Base-by-base conservation (phyloP, 2,888 invertebrate genomes). In the Drosophila gaucha region DNA sequence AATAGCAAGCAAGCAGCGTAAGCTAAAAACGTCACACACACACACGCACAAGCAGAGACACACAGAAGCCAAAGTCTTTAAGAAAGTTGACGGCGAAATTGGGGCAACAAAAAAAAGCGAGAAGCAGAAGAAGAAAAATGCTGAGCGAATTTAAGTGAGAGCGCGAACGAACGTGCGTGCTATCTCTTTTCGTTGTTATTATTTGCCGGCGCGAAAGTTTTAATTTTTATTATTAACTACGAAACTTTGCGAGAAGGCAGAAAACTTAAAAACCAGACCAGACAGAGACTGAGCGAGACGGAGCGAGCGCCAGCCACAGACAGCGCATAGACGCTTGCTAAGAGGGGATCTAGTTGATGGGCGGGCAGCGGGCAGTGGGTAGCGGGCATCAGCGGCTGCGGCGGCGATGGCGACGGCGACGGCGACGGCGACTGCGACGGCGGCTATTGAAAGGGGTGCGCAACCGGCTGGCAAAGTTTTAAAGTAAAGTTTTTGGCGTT, bases 171-270 rank as follows among this genome's bases (percentile, higher is more conserved):
- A 10, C 22, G 36, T 30, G 44, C 26, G 28, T 18, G 35, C 75
- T 67, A 46, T 86, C 84, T 83, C 84, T 71, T 74, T 80, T 63
- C 22, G 70, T 74, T 86, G 86, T 88, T 85, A 84, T 85, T 86
- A 80, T 88, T 88, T 88, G 88, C 87, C 78, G 88, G 85, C 88
- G 88, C 85, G 78, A 86, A 86, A 86, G 85, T 86, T 86, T 86
- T 86, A 86, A 86, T 86, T 86, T 86, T 86, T 86, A 88, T 86
- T 86, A 86, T 86, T 86, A 88, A 86, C 88, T 88, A 86, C 87
- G 89, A 79, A 86, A 86, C 85, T 82, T 86, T 78, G 69, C 68
- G 65, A 63, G 75, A 72, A 79, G 67, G 74, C 86, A 83, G 52
- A 78, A 41, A 86, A 83, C 79, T 86, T 80, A 77, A 83, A 87